Evolutionary conservation across 2,797 vertebrate genomes (phyloP).

Genomic region (Avahi laniger): DNA sequence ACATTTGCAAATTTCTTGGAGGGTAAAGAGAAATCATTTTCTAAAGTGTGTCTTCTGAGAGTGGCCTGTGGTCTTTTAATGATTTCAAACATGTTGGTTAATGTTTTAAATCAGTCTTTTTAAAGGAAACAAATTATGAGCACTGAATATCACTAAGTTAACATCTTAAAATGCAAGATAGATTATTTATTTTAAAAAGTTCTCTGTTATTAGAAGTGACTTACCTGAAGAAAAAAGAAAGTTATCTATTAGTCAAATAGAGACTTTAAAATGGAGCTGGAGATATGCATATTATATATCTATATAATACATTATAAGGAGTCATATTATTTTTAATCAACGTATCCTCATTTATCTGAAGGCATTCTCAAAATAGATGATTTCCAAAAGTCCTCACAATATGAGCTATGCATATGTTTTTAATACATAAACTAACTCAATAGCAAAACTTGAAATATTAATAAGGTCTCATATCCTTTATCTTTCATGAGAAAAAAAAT

Average conservation of each 20-base stretch:
- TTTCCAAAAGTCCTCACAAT: neutral
- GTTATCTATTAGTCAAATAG: neutral
- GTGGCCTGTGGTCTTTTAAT: neutral
- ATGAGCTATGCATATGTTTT: neutral
- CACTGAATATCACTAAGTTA: neutral
- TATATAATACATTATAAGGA: neutral
- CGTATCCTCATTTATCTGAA: neutral
- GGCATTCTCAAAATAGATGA: neutral
- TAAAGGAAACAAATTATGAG: neutral
- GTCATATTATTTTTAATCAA: neutral
- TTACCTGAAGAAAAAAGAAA: slow-evolving; percentile 19
- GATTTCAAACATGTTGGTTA: neutral
- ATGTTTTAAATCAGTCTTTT: slow-evolving; percentile 39
- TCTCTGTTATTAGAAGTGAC: neutral
- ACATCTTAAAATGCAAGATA: neutral
- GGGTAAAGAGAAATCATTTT: neutral
- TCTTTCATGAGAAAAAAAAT: neutral
- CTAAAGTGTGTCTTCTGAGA: neutral
- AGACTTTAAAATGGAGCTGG: neutral
- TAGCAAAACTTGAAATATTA: neutral
- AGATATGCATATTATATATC: neutral
- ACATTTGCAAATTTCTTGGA: neutral
- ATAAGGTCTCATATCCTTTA: neutral
- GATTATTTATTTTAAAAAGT: neutral
- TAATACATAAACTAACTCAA: neutral